Percentiles rank a stretch among this genome's conserved stretches.
These are phyloP conservation scores for Ostrea edulis DNA, from an alignment of 1,140 invertebrate species.

Conservation along the genomic window DNA sequence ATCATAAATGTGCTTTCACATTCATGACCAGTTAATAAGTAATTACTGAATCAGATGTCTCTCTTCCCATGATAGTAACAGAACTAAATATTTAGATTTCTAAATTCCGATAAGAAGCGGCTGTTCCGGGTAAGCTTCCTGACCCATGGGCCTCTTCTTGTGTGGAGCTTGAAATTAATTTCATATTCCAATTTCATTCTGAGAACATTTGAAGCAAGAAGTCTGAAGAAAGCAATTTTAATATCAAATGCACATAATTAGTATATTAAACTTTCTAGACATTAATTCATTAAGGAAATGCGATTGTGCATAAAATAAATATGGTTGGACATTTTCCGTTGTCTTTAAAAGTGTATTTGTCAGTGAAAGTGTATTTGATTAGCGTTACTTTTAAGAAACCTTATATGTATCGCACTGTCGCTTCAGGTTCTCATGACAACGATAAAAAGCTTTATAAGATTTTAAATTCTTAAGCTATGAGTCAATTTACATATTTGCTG, in stretches of 20 bases:
- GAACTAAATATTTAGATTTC: no score
- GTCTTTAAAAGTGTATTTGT: background rate
- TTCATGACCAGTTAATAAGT: no score
- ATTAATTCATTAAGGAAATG: background rate
- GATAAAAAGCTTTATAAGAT: slow-evolving; percentile 28
- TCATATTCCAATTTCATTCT: background rate
- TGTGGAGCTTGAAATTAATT: background rate
- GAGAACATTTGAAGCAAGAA: background rate
- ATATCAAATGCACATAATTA: slow-evolving; percentile 14
- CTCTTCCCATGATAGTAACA: no score
- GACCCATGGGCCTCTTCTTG: background rate
- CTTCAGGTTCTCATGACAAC: slow-evolving; percentile 13
- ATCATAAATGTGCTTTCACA: no score
- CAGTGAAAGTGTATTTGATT: background rate
- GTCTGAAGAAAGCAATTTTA: background rate
- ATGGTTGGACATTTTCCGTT: background rate
- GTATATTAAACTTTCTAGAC: background rate
- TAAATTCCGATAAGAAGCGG: no score
- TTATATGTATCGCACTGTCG: background rate
- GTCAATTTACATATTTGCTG: slow-evolving; percentile 14
- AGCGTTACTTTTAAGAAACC: no score
- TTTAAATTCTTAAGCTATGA: slow-evolving; percentile 28
- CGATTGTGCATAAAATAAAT: background rate
- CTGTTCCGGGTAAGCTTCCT: no score
- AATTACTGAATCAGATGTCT: no score